phyloP scores from a whole-genome alignment of 2,113 vertebrate genomes.

The Microcebus murinus region DNA sequence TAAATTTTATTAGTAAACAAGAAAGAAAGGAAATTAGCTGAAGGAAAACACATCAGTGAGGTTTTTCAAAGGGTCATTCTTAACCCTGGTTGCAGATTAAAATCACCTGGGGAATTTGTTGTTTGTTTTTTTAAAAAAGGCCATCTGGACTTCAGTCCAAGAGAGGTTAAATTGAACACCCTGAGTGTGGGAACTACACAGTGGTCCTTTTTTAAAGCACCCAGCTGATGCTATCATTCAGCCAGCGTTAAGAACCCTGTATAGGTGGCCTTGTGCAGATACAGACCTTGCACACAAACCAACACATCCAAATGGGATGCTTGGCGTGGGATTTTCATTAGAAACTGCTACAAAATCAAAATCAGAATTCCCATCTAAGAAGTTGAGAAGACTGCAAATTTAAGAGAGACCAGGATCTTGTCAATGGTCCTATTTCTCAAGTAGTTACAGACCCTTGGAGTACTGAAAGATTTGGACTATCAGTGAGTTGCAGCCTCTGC shows the following conservation, averaged over 20 bases:
- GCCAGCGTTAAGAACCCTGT: not conserved
- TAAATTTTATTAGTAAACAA: constrained; percentile 28
- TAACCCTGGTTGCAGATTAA: not conserved
- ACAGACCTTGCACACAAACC: not conserved
- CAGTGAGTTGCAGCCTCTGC: not conserved
- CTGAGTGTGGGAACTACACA: not conserved
- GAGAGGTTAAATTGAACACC: not conserved
- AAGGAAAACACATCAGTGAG: not conserved
- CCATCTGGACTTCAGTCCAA: not conserved
- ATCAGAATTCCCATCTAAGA: not conserved
- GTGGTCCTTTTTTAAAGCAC: not conserved
- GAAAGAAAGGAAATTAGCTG: constrained; percentile 8
- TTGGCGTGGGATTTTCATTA: not conserved
- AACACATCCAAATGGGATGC: not conserved
- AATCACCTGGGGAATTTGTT: not conserved
- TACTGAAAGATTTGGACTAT: not conserved
- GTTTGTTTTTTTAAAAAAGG: not conserved
- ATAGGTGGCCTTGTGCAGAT: not conserved
- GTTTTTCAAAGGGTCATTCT: not conserved
- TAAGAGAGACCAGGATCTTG: not conserved
- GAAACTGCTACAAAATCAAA: not conserved
- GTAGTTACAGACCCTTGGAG: not conserved
- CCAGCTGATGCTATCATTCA: not conserved
- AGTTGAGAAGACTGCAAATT: not conserved
- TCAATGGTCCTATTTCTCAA: not conserved